phyloP scores from a whole-genome alignment of 2,113 vertebrate species.

The Lepus timidus region DNA sequence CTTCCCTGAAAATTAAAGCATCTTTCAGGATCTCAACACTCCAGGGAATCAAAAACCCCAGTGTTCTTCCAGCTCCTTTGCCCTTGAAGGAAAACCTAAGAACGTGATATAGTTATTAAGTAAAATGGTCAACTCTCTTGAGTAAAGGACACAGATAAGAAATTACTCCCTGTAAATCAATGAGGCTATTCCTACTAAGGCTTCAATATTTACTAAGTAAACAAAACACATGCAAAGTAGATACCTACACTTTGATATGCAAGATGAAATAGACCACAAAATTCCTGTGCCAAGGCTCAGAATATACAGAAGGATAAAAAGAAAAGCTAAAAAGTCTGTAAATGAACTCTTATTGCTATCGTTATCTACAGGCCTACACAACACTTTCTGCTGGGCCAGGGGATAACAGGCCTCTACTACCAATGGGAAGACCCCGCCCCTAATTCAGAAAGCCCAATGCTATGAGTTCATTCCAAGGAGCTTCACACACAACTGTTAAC shows the following conservation, averaged over 20 bases:
- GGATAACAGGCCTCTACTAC: neutral
- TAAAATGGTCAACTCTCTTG: neutral
- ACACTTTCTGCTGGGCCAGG: neutral
- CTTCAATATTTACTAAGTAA: neutral
- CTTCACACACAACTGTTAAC: neutral
- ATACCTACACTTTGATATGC: neutral
- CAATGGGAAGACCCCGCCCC: neutral
- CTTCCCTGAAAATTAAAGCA: conserved; percentile 37
- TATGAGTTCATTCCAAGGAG: neutral
- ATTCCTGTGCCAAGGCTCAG: neutral
- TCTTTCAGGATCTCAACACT: neutral
- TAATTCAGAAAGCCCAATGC: neutral
- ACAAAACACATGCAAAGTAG: conserved; percentile 34
- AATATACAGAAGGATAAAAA: neutral
- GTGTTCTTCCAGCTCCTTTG: neutral
- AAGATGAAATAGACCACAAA: conserved; percentile 31
- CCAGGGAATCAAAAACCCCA: neutral
- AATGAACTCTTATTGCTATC: neutral
- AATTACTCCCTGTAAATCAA: conserved; percentile 36
- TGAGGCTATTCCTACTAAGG: neutral
- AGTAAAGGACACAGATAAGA: neutral
- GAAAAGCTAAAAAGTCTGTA: neutral
- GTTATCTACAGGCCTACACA: neutral
- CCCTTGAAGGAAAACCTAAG: neutral
- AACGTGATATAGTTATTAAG: neutral